Evolutionary conservation across 1,140 invertebrate species (phyloP).

Genomic region (Pseudachorutes palmiensis): DNA sequence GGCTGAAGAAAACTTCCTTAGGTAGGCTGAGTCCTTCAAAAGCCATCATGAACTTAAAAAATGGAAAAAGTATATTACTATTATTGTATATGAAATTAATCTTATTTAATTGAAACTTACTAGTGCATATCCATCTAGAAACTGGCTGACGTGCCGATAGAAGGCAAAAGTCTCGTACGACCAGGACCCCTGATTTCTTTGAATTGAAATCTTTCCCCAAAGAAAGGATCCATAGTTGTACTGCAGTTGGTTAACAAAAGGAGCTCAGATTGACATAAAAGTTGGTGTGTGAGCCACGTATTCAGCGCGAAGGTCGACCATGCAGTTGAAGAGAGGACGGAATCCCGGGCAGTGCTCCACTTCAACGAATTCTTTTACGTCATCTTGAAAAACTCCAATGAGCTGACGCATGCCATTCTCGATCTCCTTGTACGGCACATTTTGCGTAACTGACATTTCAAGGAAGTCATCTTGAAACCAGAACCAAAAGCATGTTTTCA

Average conservation of each 20-base stretch:
- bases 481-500: slow-evolving; percentile 10
- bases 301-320: no score
- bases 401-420: not conserved
- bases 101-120: no score
- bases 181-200: not conserved
- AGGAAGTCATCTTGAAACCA: slow-evolving; percentile 1
- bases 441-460: not conserved
- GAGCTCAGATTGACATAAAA: not conserved
- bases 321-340: not conserved
- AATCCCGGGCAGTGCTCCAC: not conserved
- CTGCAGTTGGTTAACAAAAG: not conserved
- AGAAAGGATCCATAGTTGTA: not conserved
- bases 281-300: not conserved
- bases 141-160: not conserved
- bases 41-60: no score
- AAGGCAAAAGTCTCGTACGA: not conserved
- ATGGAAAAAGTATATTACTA: no score
- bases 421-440: not conserved
- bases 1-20: no score
- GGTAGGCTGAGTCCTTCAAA: no score
- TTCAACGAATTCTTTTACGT: not conserved
- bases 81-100: no score
- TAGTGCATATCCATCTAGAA: slow-evolving; percentile 3
- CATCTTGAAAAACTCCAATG: not conserved
- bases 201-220: not conserved